Conservation (phyloP, 2,797 vertebrate genomes). For the Passerculus sandwichensis region DNA sequence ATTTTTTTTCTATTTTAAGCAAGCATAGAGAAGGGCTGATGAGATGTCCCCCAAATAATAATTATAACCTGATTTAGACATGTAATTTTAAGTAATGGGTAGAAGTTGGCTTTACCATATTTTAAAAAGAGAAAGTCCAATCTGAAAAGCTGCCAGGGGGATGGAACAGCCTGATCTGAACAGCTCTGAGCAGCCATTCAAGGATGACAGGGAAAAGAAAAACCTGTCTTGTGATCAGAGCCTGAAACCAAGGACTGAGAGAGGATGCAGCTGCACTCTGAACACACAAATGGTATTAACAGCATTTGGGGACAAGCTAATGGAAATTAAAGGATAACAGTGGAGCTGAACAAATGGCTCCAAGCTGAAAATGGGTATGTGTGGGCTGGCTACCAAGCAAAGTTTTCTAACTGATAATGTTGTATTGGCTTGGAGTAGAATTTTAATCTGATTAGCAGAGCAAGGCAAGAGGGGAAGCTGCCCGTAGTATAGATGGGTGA, state of each 20-base stretch:
- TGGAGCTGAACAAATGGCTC: constrained; percentile 8
- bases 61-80: not conserved
- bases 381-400: not conserved
- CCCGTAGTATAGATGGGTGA: not conserved
- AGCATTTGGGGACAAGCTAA: constrained; percentile 1
- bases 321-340: constrained; percentile 13
- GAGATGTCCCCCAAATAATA: not conserved
- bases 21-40: not conserved
- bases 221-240: not conserved
- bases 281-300: not conserved
- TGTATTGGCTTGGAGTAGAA: not conserved
- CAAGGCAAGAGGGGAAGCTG: not conserved
- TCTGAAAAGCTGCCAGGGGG: not conserved
- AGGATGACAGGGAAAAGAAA: not conserved
- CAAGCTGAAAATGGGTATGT: not conserved
- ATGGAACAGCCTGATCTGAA: not conserved
- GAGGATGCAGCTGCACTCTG: not conserved
- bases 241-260: not conserved
- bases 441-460: not conserved
- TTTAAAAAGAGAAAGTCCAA: not conserved
- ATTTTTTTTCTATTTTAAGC: not conserved
- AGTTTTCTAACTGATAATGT: not conserved
- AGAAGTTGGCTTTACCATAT: not conserved
- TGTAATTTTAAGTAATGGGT: not conserved
- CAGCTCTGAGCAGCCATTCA: not conserved